A percentile compares a stretch with the other conserved stretches of the same genome.
phyloP scores from a whole-genome alignment of 2,888 invertebrate species.

The Hypercompe scribonia region DNA sequence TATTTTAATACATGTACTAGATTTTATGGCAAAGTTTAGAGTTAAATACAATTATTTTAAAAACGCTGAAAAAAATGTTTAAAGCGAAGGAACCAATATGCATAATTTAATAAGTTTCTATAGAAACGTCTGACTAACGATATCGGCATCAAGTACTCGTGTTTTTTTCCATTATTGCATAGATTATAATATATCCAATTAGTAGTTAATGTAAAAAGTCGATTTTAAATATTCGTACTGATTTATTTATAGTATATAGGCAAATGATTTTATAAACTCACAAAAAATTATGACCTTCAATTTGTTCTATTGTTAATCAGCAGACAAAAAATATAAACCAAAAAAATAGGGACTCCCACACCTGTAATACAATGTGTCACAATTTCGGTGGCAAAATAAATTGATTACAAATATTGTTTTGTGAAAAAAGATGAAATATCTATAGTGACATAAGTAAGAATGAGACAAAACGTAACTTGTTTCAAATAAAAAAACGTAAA shows the following conservation, averaged over 20 bases:
- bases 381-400: neutral
- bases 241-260: neutral
- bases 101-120: neutral
- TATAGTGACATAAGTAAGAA: neutral
- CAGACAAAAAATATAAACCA: neutral
- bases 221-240: neutral
- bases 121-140: neutral
- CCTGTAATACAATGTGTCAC: neutral
- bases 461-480: neutral
- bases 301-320: neutral
- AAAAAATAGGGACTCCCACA: neutral
- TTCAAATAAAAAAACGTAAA: no score
- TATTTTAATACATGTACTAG: neutral
- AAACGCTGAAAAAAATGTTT: neutral
- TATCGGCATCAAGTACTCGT: conserved; percentile 1
- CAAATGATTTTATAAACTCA: neutral
- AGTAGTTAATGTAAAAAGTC: neutral
- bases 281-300: neutral
- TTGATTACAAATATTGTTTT: neutral
- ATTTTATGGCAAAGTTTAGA: neutral
- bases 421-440: neutral
- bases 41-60: neutral
- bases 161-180: neutral
- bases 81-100: neutral
- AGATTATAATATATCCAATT: neutral